phyloP scores from a whole-genome alignment of 2,888 invertebrate species.

The Sisyra terminalis region DNA sequence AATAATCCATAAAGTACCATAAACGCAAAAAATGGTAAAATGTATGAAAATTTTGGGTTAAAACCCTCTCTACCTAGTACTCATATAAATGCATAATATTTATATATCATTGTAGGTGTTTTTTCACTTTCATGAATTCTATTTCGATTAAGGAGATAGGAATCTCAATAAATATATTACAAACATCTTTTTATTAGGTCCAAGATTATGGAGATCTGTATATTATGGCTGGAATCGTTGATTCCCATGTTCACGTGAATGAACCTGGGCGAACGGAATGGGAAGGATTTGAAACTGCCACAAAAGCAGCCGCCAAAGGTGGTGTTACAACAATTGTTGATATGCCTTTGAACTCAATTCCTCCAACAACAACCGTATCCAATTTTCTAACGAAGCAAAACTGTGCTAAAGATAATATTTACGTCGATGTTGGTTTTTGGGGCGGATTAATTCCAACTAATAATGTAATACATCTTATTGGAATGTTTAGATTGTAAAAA shows the following conservation, averaged over 20 bases:
- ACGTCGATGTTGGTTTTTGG: slow-evolving; percentile 61
- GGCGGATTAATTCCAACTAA: slow-evolving; percentile 60
- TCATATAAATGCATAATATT: too few species aligned
- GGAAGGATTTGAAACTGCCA: slow-evolving; percentile 57
- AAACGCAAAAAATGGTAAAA: too few species aligned
- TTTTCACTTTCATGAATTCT: too few species aligned
- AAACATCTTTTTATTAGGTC: slow-evolving; percentile 18
- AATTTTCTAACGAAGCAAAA: slow-evolving; percentile 41
- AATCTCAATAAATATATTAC: too few species aligned
- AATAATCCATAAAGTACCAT: too few species aligned
- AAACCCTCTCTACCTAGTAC: too few species aligned
- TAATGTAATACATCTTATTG: slow-evolving; percentile 23
- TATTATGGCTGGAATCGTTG: slow-evolving; percentile 52
- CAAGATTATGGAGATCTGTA: slow-evolving; percentile 32
- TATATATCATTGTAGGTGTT: too few species aligned
- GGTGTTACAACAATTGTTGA: slow-evolving; percentile 56
- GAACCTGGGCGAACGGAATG: slow-evolving; percentile 55
- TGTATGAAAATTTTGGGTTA: too few species aligned
- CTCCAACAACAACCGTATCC: slow-evolving; percentile 46
- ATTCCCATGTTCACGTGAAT: slow-evolving; percentile 57
- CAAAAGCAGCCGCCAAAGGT: slow-evolving; percentile 52
- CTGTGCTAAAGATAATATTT: slow-evolving; percentile 37
- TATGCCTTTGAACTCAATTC: slow-evolving; percentile 59
- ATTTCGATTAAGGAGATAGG: too few species aligned
- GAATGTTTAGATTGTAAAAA: background rate